Evolutionary conservation across 2,113 vertebrate species (phyloP).

Genomic region (Prunella himalayana): DNA sequence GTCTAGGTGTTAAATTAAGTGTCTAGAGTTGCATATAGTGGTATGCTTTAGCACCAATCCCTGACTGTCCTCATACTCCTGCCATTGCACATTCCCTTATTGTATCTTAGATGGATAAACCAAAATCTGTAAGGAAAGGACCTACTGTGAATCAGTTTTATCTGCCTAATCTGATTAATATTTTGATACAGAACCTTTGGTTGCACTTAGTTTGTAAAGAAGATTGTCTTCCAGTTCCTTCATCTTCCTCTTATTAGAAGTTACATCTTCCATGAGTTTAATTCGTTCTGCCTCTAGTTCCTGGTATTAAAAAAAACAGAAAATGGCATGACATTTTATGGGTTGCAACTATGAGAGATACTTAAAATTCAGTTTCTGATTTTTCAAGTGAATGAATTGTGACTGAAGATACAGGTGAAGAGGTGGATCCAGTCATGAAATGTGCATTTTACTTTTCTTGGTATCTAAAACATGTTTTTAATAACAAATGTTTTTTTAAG

Average conservation of each 20-base stretch:
- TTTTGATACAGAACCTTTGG: conserved; percentile 66
- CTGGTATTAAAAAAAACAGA: conserved; percentile 56
- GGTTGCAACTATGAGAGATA: neutral
- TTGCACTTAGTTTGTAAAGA: conserved; percentile 75
- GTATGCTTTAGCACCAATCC: neutral
- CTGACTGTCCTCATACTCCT: neutral
- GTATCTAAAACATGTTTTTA: neutral
- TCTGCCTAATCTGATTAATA: neutral
- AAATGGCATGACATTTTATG: neutral
- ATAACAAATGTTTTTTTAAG: neutral
- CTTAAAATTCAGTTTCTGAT: neutral
- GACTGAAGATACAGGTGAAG: conserved; percentile 60
- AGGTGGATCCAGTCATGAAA: conserved; percentile 34
- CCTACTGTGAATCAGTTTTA: neutral
- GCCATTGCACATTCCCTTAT: neutral
- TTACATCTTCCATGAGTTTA: conserved; percentile 77
- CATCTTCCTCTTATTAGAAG: conserved; percentile 79
- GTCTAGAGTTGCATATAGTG: neutral
- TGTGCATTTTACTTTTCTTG: neutral
- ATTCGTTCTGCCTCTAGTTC: conserved; percentile 75
- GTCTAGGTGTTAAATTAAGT: neutral
- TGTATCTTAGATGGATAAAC: neutral
- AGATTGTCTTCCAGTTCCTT: conserved; percentile 80
- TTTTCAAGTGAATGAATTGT: neutral
- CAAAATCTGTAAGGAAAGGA: neutral